Evolutionary conservation across 2,113 vertebrate genomes (phyloP).

Genomic region (Axis porcinus): DNA sequence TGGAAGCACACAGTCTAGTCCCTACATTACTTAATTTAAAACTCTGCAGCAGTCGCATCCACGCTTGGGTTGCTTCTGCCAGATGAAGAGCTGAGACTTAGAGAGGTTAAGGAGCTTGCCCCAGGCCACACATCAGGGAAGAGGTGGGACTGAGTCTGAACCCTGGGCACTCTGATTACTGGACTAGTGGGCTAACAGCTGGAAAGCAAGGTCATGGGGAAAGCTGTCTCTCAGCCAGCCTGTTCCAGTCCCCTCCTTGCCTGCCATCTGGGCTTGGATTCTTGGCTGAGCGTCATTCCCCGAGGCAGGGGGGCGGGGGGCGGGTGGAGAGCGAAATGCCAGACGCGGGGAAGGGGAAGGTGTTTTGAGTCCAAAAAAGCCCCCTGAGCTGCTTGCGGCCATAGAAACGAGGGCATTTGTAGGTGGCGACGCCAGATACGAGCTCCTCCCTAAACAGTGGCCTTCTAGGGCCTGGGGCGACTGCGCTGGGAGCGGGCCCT

Average conservation of each 20-base stretch:
- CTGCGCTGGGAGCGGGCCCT: background rate
- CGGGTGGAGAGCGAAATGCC: background rate
- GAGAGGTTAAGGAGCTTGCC: background rate
- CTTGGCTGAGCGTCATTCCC: background rate
- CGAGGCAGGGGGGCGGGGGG: background rate
- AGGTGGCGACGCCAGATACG: background rate
- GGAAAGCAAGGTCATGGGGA: background rate
- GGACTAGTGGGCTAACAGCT: background rate
- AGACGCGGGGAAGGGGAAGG: background rate
- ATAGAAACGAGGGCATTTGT: background rate
- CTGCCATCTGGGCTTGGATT: background rate
- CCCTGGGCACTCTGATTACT: background rate
- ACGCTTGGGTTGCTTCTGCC: background rate
- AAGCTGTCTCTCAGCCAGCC: background rate
- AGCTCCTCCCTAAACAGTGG: background rate
- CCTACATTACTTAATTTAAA: background rate
- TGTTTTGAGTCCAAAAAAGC: background rate
- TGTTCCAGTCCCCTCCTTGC: background rate
- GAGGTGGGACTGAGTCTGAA: background rate
- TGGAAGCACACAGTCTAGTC: background rate
- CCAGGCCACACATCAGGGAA: background rate
- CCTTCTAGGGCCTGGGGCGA: background rate
- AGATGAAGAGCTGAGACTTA: background rate
- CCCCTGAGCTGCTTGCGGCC: background rate
- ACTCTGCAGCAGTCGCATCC: background rate